These are phyloP conservation scores for Syngnathus typhle DNA, from an alignment of 2,113 vertebrate genomes.

Conservation along the genomic window DNA sequence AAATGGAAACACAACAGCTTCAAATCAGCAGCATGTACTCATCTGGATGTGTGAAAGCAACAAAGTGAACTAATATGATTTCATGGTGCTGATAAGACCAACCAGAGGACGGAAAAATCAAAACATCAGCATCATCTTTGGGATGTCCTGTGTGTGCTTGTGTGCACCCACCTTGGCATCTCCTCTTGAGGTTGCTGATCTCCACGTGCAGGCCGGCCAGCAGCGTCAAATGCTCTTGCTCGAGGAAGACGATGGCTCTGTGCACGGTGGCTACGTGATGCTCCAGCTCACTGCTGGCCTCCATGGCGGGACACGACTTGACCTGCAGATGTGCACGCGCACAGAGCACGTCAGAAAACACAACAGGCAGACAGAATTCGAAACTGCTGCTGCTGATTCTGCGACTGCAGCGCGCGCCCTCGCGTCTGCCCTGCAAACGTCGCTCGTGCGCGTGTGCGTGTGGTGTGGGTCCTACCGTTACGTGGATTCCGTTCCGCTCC, in stretches of 20 bases:
- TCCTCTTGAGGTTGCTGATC: conserved; percentile 87
- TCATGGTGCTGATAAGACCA: too few species aligned
- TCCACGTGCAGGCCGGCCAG: conserved; percentile 86
- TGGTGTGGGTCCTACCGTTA: conserved; percentile 44
- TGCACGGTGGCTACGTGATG: conserved; percentile 92
- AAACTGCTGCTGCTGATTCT: too few species aligned
- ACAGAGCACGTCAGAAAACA: too few species aligned
- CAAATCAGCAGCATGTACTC: neutral
- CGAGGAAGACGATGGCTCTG: conserved; percentile 85
- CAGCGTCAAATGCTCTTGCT: conserved; percentile 87
- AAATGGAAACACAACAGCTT: too few species aligned
- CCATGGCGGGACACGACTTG: conserved; percentile 69
- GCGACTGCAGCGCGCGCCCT: too few species aligned
- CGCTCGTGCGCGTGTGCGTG: neutral
- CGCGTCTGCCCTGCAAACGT: neutral
- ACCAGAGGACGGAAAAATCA: too few species aligned
- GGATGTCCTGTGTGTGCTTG: neutral
- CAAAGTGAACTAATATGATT: too few species aligned
- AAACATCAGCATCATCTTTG: too few species aligned
- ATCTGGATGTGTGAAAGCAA: neutral
- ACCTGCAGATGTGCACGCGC: neutral
- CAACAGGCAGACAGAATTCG: too few species aligned
- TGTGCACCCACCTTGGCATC: conserved; percentile 80
- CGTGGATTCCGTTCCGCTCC: neutral
- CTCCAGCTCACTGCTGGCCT: conserved; percentile 79